Evolutionary conservation across 2,113 vertebrate genomes (phyloP).

Genomic region (Casuarius casuarius): DNA sequence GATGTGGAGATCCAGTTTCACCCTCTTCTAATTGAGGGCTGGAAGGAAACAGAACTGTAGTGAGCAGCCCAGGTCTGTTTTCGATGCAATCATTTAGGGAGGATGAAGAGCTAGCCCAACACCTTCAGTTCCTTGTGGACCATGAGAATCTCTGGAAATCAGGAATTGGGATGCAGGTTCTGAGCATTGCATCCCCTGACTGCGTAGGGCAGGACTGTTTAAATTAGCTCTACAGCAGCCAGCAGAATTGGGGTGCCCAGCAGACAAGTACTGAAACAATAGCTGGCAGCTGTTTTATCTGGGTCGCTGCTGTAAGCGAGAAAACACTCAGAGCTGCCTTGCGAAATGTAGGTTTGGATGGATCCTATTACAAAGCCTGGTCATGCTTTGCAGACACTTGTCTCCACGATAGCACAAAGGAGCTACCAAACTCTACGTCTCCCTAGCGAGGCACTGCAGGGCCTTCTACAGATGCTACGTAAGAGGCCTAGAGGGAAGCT

Average conservation of each 20-base stretch:
- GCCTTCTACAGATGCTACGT: background rate
- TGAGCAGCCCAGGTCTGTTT: background rate
- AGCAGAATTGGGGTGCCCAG: background rate
- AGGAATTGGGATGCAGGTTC: background rate
- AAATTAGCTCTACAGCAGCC: background rate
- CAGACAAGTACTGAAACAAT: background rate
- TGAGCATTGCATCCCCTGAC: background rate
- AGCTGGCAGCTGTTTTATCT: background rate
- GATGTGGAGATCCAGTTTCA: background rate
- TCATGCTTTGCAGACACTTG: background rate
- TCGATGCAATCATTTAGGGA: background rate
- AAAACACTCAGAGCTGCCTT: background rate
- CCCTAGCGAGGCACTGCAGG: fast-evolving
- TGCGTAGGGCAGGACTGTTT: background rate
- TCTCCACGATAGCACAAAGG: background rate
- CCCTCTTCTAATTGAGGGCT: background rate
- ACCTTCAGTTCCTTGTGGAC: background rate
- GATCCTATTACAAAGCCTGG: background rate
- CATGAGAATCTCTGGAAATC: background rate
- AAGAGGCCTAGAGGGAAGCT: background rate
- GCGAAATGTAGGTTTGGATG: background rate
- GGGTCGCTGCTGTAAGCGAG: background rate
- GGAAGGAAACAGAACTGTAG: background rate
- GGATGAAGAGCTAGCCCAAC: background rate
- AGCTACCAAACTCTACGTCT: background rate